A percentile compares a stretch with the other conserved stretches of the same genome.
These are phyloP conservation scores for Drosophila pullipes DNA, from an alignment of 2,888 invertebrate genomes.

Conservation along the genomic window DNA sequence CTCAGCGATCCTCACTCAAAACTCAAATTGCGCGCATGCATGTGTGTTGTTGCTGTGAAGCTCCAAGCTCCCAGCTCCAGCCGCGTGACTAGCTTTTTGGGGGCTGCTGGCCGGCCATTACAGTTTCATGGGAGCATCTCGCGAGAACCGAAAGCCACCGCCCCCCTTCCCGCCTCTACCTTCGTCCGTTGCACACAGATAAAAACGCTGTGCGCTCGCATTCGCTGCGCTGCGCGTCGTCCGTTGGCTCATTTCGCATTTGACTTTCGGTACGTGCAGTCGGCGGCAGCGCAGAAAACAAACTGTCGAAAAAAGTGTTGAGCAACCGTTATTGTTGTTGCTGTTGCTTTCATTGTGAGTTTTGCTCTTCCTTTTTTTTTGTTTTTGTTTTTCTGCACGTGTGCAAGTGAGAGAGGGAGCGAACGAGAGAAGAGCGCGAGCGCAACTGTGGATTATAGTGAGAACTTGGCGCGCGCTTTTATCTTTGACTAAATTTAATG, in stretches of 20 bases:
- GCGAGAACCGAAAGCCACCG: conserved; percentile 38
- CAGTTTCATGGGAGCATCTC: conserved; percentile 54
- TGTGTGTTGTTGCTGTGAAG: conserved; percentile 8
- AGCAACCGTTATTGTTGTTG: conserved; percentile 39
- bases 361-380: conserved; percentile 5
- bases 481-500: conserved; percentile 26
- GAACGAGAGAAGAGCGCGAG: conserved; percentile 21
- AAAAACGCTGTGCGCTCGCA: conserved; percentile 47
- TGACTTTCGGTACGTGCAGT: conserved; percentile 77
- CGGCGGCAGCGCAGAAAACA: conserved; percentile 42
- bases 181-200: conserved; percentile 52
- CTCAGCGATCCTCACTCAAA: conserved; percentile 51
- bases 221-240: conserved; percentile 37
- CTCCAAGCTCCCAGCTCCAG: conserved; percentile 30
- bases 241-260: conserved; percentile 74
- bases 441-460: conserved; percentile 18
- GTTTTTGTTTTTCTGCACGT: conserved; percentile 47
- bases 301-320: conserved; percentile 34
- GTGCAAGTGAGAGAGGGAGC: conserved; percentile 37
- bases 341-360: conserved; percentile 38
- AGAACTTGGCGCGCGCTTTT: conserved; percentile 44
- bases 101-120: conserved; percentile 52
- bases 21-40: conserved; percentile 10
- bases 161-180: conserved; percentile 8
- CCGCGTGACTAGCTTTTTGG: conserved; percentile 70